Evolutionary conservation across 35 echinoderm and acorn worm species (phyloP).

Genomic region (Patiria miniata): DNA sequence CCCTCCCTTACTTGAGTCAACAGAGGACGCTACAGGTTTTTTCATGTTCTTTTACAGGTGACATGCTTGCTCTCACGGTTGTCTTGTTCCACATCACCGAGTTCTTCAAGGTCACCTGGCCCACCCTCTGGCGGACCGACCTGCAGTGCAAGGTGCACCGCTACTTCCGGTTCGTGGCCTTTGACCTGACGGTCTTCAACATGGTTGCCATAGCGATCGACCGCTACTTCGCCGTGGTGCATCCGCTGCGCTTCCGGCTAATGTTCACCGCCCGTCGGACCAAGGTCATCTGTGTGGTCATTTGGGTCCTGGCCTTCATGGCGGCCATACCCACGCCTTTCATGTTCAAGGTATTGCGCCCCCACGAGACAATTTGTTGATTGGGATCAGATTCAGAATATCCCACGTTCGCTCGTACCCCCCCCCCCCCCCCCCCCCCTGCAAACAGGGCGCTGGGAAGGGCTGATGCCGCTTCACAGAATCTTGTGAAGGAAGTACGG

Average conservation of each 20-base stretch:
- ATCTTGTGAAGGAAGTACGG: too few species aligned
- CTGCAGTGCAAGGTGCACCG: conserved; percentile 54
- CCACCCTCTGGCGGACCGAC: conserved; percentile 37
- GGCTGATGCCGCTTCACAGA: too few species aligned
- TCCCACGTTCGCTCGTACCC: too few species aligned
- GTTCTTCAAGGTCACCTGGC: conserved; percentile 33
- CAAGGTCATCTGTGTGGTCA: conserved; percentile 41
- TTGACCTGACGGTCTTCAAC: conserved; percentile 43
- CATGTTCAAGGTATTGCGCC: conserved; percentile 38
- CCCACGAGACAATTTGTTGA: background rate
- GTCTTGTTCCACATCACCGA: conserved; percentile 52
- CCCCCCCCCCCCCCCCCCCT: too few species aligned
- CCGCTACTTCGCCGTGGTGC: conserved; percentile 36
- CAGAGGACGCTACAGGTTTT: too few species aligned
- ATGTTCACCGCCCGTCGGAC: conserved; percentile 51
- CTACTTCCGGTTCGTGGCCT: conserved; percentile 40
- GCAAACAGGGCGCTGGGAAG: too few species aligned
- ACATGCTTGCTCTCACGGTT: conserved; percentile 30
- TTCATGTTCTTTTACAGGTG: conserved; percentile 29
- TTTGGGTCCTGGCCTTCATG: conserved; percentile 57
- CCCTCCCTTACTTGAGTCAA: too few species aligned
- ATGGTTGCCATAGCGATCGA: conserved; percentile 63
- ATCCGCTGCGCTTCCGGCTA: conserved; percentile 49
- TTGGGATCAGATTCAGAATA: background rate
- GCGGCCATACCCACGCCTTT: conserved; percentile 52